Evolutionary conservation across 2,797 vertebrate species (phyloP).

Genomic region (Limnodromus scolopaceus): DNA sequence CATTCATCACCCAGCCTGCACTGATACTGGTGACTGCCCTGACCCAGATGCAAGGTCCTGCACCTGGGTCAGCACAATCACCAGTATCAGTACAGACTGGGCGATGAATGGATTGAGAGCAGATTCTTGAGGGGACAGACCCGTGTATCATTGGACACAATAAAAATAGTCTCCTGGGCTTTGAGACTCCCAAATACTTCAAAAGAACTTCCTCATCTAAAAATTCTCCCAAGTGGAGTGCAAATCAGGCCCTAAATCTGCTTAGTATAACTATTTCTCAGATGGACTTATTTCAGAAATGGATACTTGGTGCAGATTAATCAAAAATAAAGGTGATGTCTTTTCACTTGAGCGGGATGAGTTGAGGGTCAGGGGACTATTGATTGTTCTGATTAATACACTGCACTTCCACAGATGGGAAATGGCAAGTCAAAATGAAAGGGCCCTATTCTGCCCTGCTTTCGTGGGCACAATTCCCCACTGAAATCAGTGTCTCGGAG

Average conservation of each 20-base stretch:
- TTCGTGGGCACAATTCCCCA: constrained; percentile 5
- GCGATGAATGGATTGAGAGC: not conserved
- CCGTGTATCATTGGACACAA: not conserved
- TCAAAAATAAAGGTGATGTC: constrained; percentile 2
- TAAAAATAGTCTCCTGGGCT: not conserved
- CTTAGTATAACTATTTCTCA: not conserved
- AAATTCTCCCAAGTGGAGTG: not conserved
- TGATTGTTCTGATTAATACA: constrained; percentile 66
- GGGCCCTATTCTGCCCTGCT: not conserved
- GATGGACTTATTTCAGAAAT: not conserved
- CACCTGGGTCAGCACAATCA: not conserved
- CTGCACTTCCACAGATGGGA: not conserved
- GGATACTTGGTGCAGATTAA: not conserved
- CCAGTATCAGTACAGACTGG: not conserved
- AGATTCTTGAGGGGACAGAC: not conserved
- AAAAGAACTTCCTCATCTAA: not conserved
- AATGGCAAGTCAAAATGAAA: constrained; percentile 22
- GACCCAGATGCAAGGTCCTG: not conserved
- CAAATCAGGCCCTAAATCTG: not conserved
- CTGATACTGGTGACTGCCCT: not conserved
- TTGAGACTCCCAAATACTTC: not conserved
- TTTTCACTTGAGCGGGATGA: not conserved
- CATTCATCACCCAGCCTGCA: not conserved
- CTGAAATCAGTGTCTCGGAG: constrained; percentile 8
- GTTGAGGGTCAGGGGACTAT: constrained; percentile 25